A percentile compares a stretch with the other conserved stretches of the same genome.
These are phyloP conservation scores for Haliaeetus leucogaster DNA, from an alignment of 2,113 vertebrate species.

Conservation along the genomic window DNA sequence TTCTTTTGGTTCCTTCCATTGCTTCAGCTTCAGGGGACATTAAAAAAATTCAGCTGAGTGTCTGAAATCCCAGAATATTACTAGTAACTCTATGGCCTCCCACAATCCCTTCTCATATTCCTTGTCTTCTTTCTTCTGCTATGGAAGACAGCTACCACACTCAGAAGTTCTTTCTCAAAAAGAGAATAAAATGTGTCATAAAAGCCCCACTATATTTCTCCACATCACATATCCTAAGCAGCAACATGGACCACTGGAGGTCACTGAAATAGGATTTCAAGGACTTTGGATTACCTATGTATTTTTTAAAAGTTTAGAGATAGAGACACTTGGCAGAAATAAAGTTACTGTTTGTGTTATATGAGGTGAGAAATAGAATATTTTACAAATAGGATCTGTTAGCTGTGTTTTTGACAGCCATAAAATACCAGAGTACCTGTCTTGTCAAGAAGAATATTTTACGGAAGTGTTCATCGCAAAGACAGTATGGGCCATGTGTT, in stretches of 20 bases:
- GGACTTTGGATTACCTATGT: neutral
- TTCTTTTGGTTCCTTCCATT: neutral
- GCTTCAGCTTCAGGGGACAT: neutral
- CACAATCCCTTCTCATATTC: neutral
- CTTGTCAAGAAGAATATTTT: neutral
- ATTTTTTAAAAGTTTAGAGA: neutral
- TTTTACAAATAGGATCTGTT: neutral
- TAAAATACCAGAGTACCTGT: neutral
- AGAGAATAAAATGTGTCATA: neutral
- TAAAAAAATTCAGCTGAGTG: neutral
- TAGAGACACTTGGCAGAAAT: neutral
- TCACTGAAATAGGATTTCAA: neutral
- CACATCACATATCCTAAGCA: neutral
- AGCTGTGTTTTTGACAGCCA: neutral
- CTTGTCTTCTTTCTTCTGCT: neutral
- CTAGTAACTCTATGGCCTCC: neutral
- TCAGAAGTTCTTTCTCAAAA: neutral
- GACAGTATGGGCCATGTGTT: rapidly evolving
- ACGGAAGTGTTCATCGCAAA: neutral
- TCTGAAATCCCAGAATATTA: neutral
- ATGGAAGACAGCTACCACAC: neutral
- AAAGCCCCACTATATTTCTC: neutral
- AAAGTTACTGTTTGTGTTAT: neutral
- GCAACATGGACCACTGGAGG: neutral
- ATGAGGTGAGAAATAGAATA: neutral